A percentile compares a stretch with the other conserved stretches of the same genome.
Evolutionary conservation across 2,113 vertebrate species (phyloP).

Genomic region (Sebastes fasciatus): DNA sequence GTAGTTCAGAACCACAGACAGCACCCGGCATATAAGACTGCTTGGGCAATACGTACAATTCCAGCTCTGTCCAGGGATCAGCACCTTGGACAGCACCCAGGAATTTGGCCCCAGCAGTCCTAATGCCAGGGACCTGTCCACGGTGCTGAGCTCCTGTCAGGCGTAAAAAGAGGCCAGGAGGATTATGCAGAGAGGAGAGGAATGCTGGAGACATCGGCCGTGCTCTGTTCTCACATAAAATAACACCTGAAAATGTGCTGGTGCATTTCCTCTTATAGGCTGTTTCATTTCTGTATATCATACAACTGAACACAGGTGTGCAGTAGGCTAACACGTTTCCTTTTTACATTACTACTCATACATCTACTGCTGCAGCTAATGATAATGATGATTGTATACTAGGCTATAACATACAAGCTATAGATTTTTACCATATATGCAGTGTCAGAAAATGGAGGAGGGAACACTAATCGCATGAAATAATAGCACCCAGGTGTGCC

Average conservation of each 20-base stretch:
- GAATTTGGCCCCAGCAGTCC: not conserved
- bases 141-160: slow-evolving; percentile 58
- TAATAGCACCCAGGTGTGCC: slow-evolving; percentile 5
- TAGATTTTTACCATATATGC: not conserved
- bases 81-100: slow-evolving; percentile 26
- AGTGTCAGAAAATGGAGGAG: not conserved
- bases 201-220: not conserved
- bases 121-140: slow-evolving; percentile 45
- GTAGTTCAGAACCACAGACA: slow-evolving; percentile 56
- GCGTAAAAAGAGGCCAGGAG: not conserved
- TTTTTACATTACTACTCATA: not conserved
- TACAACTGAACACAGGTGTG: not conserved
- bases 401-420: not conserved
- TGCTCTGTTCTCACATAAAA: slow-evolving; percentile 1
- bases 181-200: slow-evolving; percentile 26
- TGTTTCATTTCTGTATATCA: not conserved
- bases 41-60: not conserved
- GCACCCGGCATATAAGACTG: not conserved
- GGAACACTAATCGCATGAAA: not conserved
- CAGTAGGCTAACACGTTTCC: not conserved
- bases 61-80: not conserved
- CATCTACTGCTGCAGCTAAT: not conserved
- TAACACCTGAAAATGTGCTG: not conserved
- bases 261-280: not conserved
- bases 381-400: not conserved